Evolutionary conservation across 2,113 vertebrate species (phyloP).

Genomic region (Ancistrus triradiatus): DNA sequence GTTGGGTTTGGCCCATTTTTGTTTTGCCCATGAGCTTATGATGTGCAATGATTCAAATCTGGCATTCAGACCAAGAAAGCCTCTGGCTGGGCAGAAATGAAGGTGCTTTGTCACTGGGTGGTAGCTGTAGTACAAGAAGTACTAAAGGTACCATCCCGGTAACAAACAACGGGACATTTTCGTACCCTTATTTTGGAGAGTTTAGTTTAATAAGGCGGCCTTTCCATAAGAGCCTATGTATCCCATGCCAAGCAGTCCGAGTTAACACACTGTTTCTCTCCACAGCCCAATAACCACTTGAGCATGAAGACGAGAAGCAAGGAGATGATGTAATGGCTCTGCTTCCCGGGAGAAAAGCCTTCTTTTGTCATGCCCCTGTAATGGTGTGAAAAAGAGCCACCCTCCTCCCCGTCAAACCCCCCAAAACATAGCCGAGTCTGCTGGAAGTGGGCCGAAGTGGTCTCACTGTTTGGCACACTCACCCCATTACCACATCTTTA

Average conservation of each 20-base stretch:
- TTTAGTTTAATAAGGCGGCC: constrained; percentile 7
- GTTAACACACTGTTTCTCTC: not conserved
- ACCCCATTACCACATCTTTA: constrained; percentile 19
- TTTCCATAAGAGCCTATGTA: not conserved
- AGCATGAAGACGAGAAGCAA: constrained; percentile 58
- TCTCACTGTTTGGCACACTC: constrained; percentile 33
- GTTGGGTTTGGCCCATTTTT: too few relatives aligned
- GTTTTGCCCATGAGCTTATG: too few relatives aligned
- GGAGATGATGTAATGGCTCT: constrained; percentile 74
- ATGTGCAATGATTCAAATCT: too few relatives aligned
- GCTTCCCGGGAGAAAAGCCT: constrained; percentile 62
- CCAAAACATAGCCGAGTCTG: constrained; percentile 11
- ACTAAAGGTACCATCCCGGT: too few relatives aligned
- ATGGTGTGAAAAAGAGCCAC: constrained; percentile 56
- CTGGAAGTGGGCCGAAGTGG: constrained; percentile 63
- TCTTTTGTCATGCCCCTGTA: constrained; percentile 65
- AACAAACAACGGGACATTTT: not conserved
- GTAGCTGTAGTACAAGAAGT: too few relatives aligned
- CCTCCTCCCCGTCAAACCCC: constrained; percentile 24
- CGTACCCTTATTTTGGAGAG: not conserved
- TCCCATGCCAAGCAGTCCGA: not conserved
- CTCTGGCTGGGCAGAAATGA: too few relatives aligned
- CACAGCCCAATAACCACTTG: constrained; percentile 50
- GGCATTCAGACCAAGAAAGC: too few relatives aligned
- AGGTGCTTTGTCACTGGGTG: too few relatives aligned